Percentiles rank a stretch among this genome's conserved stretches.
phyloP scores from a whole-genome alignment of 1,140 invertebrate genomes.

The Bathynomus jamesi region DNA sequence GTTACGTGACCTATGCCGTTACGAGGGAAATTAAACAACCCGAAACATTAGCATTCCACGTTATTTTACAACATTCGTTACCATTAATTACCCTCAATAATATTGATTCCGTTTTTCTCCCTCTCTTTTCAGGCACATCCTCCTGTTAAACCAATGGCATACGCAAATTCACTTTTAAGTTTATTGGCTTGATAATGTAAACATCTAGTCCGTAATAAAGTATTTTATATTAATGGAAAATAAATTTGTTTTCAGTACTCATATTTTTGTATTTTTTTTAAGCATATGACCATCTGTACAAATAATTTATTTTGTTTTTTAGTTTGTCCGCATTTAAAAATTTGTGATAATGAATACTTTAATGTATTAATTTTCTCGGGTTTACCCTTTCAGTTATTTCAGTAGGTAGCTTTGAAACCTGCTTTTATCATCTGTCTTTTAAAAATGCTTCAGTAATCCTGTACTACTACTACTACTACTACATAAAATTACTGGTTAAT shows the following conservation, averaged over 20 bases:
- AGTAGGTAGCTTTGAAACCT: too few relatives aligned
- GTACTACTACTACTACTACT: too few relatives aligned
- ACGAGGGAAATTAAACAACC: too few relatives aligned
- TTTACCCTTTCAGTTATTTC: not conserved
- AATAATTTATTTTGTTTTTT: not conserved
- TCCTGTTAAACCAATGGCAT: slow-evolving; percentile 93
- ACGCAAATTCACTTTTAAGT: slow-evolving; percentile 67
- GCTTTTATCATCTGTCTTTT: too few relatives aligned
- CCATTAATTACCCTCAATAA: slow-evolving; percentile 10
- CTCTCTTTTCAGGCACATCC: slow-evolving; percentile 78
- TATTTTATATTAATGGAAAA: not conserved
- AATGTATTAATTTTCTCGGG: not conserved
- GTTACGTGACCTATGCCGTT: too few relatives aligned
- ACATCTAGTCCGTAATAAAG: not conserved
- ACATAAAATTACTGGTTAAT: too few relatives aligned
- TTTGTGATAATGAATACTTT: not conserved
- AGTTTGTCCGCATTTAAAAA: not conserved
- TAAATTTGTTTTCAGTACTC: not conserved
- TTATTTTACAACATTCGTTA: not conserved
- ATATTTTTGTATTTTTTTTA: not conserved
- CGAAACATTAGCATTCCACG: slow-evolving; percentile 16
- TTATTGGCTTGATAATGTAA: slow-evolving; percentile 50
- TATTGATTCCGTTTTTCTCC: slow-evolving; percentile 34
- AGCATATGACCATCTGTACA: not conserved
- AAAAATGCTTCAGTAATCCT: too few relatives aligned